A percentile compares a stretch with the other conserved stretches of the same genome.
phyloP scores from a whole-genome alignment of 2,113 vertebrate species.

The Ochotona curzoniae region DNA sequence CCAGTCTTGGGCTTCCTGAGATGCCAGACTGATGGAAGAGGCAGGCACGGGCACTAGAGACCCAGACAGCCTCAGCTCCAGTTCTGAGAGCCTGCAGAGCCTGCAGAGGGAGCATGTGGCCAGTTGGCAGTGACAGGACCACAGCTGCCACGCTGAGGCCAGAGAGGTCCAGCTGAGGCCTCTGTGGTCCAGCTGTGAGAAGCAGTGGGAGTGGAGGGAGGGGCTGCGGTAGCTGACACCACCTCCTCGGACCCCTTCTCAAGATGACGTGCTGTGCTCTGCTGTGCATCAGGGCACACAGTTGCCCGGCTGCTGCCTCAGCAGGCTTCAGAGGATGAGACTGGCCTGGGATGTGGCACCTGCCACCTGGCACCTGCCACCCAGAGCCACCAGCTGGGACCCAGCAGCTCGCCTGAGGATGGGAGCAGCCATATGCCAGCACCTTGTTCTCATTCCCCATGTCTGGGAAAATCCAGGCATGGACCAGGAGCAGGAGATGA shows the following conservation, averaged over 20 bases:
- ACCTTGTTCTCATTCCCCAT: not conserved
- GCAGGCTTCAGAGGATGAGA: not conserved
- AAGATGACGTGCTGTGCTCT: not conserved
- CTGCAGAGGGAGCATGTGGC: constrained; percentile 49
- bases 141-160: too few relatives aligned
- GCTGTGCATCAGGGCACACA: not conserved
- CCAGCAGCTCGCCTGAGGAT: not conserved
- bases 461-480: too few relatives aligned
- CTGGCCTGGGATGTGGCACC: not conserved
- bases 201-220: too few relatives aligned
- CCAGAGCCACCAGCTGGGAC: too few relatives aligned
- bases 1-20: not conserved
- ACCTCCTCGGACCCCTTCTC: not conserved
- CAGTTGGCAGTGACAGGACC: not conserved
- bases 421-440: not conserved
- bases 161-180: too few relatives aligned
- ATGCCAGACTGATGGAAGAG: not conserved
- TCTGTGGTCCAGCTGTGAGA: not conserved
- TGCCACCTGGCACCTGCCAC: too few relatives aligned
- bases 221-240: not conserved
- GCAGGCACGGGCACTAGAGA: not conserved
- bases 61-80: constrained; percentile 45
- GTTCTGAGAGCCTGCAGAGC: constrained; percentile 69
- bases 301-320: not conserved
- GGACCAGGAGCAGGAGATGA: not conserved